Base-by-base conservation (phyloP, 2,888 invertebrate genomes). In the Archaeoteleia sp. region DNA sequence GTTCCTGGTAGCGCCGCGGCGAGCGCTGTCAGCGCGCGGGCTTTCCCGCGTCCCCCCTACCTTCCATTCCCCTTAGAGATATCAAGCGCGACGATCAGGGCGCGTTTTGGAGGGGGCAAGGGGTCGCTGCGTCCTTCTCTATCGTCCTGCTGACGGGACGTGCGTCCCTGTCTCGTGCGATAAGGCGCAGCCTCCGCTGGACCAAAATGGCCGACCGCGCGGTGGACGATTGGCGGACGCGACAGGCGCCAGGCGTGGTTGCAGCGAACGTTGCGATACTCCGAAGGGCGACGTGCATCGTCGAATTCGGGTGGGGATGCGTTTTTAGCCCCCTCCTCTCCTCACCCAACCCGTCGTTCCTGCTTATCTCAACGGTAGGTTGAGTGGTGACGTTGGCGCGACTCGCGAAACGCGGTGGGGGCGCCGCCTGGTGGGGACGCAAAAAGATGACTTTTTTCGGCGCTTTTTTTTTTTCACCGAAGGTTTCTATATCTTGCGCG, bases 161-260 rank as follows among this genome's bases (percentile, higher is more conserved):
- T 2, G 20, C 20, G 20, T 20, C 20, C 20, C 5, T 20, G 20
- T 20, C 20, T 2, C 20, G 20, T 43, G 2, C 14, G 25, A 3
- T 42, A 48, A 30, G 34, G 67, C 67, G 66, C 67, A 68, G 67
- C 67, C 67, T 68, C 67, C 67, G 67, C 57, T 68, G 67, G 67
- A 68, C 67, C 67, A 68, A 68, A 68, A 68, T 68, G 67, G 67
- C 67, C 67, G 67, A 53, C 49, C 3, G 6, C 17, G 14, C 6
- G 32, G 0, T 0, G 0, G 8, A 4, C 12, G 23, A 63, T 68
- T 63, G 67, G 67, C 12, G 37, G 39, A 2, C 27, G 37, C 1
- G 27, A 17, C 23, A 29, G n/a, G 37, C 34, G 51, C 29, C 15
- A 14, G 51, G 48, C 7, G 17, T 25, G 23, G 5, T 14, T 7